Conservation (phyloP, 2,113 vertebrate species). For the Chaetops frenatus region DNA sequence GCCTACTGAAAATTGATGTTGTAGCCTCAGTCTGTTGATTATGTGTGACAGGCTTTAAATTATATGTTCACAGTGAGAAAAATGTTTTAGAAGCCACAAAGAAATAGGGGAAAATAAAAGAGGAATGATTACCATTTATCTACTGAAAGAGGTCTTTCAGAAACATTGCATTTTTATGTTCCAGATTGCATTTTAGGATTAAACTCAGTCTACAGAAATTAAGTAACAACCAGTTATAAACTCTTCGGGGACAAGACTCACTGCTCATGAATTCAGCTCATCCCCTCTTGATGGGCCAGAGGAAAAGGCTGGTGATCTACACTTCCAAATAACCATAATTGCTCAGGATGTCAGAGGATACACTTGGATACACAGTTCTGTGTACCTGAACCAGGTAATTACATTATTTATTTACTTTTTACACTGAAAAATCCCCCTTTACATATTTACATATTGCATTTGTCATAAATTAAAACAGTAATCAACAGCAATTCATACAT, state of each 20-base stretch:
- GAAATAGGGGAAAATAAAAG: background rate
- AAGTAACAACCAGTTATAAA: background rate
- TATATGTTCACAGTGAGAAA: background rate
- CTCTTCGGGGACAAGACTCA: background rate
- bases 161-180: background rate
- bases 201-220: background rate
- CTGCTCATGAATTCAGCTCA: background rate
- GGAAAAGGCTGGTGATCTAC: background rate
- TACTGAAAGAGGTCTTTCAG: background rate
- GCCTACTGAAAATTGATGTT: background rate
- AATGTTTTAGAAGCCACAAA: background rate
- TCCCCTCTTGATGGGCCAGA: background rate
- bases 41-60: background rate
- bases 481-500: background rate
- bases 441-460: background rate
- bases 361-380: background rate
- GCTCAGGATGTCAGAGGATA: background rate
- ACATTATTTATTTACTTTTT: background rate
- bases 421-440: background rate
- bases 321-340: background rate
- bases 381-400: background rate
- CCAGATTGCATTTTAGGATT: background rate
- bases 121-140: background rate
- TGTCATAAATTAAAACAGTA: background rate
- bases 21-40: background rate